phyloP scores from a whole-genome alignment of 2,113 vertebrate species.

The Sturnira hondurensis region DNA sequence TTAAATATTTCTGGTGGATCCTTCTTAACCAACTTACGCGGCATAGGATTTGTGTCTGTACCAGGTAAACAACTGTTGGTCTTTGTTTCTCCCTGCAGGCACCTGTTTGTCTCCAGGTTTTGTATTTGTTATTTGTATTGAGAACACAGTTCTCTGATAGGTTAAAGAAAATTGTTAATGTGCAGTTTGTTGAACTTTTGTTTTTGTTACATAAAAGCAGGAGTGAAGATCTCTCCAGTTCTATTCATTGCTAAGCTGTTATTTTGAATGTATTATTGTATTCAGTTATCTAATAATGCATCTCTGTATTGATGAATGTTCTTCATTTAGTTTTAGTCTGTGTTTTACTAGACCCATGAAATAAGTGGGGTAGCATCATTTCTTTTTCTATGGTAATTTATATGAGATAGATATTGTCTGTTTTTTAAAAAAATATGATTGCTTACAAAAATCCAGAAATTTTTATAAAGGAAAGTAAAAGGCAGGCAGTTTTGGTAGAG shows the following conservation, averaged over 20 bases:
- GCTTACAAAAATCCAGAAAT: neutral
- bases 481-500: neutral
- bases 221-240: neutral
- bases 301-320: neutral
- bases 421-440: neutral
- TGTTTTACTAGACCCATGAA: neutral
- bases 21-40: neutral
- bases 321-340: neutral
- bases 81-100: neutral
- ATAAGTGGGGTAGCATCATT: neutral
- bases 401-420: neutral
- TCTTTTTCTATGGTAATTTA: slow-evolving; percentile 1
- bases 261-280: neutral
- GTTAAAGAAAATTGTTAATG: neutral
- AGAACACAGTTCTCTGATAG: neutral
- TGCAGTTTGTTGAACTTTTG: neutral
- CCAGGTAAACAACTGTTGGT: neutral
- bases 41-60: neutral
- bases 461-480: neutral
- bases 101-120: neutral
- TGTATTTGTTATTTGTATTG: neutral
- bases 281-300: neutral
- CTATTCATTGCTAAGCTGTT: neutral
- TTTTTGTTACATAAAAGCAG: neutral
- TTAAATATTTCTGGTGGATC: neutral